Percentiles rank a stretch among this genome's conserved stretches.
Conservation (phyloP, 2,888 invertebrate species). For the Emmelina monodactyla region DNA sequence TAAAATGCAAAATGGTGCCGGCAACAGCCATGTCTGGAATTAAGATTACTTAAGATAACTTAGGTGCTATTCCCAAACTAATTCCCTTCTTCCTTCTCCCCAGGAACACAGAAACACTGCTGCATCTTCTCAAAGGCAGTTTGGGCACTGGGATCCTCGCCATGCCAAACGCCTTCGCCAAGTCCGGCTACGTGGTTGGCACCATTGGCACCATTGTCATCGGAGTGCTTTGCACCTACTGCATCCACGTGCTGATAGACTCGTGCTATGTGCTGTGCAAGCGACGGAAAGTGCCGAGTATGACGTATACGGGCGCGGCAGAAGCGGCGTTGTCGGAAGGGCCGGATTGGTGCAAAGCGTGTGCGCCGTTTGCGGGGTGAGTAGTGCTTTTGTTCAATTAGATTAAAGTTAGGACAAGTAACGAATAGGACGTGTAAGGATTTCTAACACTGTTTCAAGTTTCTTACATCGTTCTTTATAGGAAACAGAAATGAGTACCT, state of each 20-base stretch:
- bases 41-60: too few species aligned
- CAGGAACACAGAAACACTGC: slow-evolving; percentile 81
- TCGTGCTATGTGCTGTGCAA: slow-evolving; percentile 71
- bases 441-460: too few species aligned
- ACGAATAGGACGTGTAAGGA: too few species aligned
- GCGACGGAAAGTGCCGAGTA: slow-evolving; percentile 65
- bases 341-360: slow-evolving; percentile 69
- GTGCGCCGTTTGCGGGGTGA: slow-evolving; percentile 74
- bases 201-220: slow-evolving; percentile 81
- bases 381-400: too few species aligned
- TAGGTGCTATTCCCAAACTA: too few species aligned
- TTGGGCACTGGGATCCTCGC: slow-evolving; percentile 92
- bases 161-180: slow-evolving; percentile 86
- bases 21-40: too few species aligned
- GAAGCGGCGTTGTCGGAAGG: slow-evolving; percentile 82
- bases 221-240: slow-evolving; percentile 90
- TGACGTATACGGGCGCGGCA: slow-evolving; percentile 84
- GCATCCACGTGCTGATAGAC: slow-evolving; percentile 87
- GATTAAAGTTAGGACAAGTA: too few species aligned
- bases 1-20: too few species aligned
- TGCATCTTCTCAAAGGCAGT: slow-evolving; percentile 89
- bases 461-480: too few species aligned
- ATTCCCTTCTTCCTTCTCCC: too few species aligned
- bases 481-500: not conserved
- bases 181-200: slow-evolving; percentile 85